A percentile compares a stretch with the other conserved stretches of the same genome.
phyloP scores from a whole-genome alignment of 2,888 invertebrate genomes.

The Girardia tigrina region DNA sequence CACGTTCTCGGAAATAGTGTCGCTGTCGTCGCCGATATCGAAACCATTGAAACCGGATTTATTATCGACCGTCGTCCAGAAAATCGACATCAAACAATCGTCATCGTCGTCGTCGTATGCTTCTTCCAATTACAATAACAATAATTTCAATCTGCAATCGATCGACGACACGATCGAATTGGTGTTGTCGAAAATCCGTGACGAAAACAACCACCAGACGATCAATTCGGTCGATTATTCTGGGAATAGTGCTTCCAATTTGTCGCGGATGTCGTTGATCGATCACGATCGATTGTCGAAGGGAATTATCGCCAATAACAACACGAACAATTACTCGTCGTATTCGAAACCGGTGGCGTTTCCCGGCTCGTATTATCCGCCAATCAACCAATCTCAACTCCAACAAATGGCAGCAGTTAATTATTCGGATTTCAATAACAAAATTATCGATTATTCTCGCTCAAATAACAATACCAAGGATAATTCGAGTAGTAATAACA shows the following conservation, averaged over 20 bases:
- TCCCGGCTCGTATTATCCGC: too few relatives aligned
- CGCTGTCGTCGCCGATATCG: neutral
- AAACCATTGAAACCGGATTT: slow-evolving; percentile 7
- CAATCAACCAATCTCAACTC: neutral
- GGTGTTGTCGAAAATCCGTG: neutral
- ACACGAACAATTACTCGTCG: neutral
- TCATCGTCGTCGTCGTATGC: neutral
- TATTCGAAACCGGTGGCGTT: neutral
- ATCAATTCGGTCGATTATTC: neutral
- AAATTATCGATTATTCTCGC: slow-evolving; percentile 8
- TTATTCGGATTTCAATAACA: neutral
- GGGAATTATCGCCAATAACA: neutral
- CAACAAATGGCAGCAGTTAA: slow-evolving; percentile 1
- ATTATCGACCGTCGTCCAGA: too few relatives aligned
- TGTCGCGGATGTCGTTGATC: neutral
- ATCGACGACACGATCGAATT: neutral
- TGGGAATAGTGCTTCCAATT: neutral
- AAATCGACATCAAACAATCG: neutral
- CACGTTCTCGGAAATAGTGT: neutral
- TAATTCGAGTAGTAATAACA: too few relatives aligned
- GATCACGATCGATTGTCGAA: neutral
- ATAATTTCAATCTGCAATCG: too few relatives aligned
- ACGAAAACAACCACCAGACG: neutral
- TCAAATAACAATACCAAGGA: too few relatives aligned
- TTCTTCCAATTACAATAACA: neutral